Evolutionary conservation across 2,888 invertebrate genomes (phyloP).

Genomic region (Margaritifera margaritifera): DNA sequence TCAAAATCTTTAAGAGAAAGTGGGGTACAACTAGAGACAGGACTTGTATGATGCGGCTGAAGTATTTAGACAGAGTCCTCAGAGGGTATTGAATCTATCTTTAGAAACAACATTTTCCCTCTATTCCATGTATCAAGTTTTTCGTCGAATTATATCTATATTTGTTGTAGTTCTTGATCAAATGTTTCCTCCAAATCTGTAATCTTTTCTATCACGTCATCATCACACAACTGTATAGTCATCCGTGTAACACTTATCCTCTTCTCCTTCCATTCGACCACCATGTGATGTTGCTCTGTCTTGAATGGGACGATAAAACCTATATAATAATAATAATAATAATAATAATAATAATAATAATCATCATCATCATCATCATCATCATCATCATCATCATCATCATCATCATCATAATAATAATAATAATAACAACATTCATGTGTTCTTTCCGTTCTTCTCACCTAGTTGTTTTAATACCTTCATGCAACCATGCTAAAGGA

Average conservation of each 20-base stretch:
- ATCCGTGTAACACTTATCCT: slow-evolving; percentile 61
- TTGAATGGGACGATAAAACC: slow-evolving; percentile 56
- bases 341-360: background rate
- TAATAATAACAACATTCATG: background rate
- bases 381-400: slow-evolving; percentile 1
- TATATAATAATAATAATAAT: slow-evolving; percentile 10
- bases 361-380: background rate
- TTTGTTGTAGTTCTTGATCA: no score
- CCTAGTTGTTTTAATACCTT: background rate
- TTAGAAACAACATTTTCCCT: no score
- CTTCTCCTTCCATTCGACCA: slow-evolving; percentile 21
- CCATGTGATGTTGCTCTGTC: slow-evolving; percentile 36
- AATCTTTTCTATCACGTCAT: no score
- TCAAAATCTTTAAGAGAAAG: no score
- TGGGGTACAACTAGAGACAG: no score
- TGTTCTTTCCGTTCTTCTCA: background rate
- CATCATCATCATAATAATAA: background rate
- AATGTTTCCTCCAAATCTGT: no score
- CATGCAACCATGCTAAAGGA: background rate
- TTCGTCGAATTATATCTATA: no score
- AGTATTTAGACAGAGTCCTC: no score
- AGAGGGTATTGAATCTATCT: no score
- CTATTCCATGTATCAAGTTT: no score
- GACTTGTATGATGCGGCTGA: no score
- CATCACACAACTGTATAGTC: slow-evolving; percentile 62